Conservation (phyloP, 2,113 vertebrate species). For the Sprattus sprattus region DNA sequence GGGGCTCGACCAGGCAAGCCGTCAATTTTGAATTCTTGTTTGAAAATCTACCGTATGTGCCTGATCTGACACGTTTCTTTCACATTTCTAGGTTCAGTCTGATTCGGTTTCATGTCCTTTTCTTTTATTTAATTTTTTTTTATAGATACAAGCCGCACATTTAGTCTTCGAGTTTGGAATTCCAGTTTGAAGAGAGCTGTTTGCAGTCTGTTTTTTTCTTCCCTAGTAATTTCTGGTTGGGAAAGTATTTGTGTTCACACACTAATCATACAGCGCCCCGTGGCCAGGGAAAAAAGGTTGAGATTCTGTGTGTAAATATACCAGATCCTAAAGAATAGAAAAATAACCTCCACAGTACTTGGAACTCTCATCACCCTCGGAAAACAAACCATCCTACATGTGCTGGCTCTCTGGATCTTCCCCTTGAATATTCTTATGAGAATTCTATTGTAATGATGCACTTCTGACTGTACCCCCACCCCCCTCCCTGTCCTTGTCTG, state of each 20-base stretch:
- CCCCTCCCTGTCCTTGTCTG: not conserved
- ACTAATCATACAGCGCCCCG: not conserved
- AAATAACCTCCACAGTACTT: not conserved
- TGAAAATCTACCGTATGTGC: slow-evolving; percentile 70
- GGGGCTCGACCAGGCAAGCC: slow-evolving; percentile 14
- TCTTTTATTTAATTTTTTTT: slow-evolving; percentile 10
- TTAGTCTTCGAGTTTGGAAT: slow-evolving; percentile 17
- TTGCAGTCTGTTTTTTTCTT: not conserved
- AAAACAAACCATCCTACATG: not conserved
- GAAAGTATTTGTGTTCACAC: not conserved
- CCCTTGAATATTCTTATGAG: not conserved
- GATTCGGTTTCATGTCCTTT: slow-evolving; percentile 14
- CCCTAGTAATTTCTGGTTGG: not conserved
- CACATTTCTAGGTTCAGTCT: slow-evolving; percentile 6
- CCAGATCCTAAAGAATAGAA: not conserved
- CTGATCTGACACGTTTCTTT: slow-evolving; percentile 54
- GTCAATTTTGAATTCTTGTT: slow-evolving; percentile 52
- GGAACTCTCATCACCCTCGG: not conserved
- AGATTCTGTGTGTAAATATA: not conserved
- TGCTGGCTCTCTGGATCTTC: not conserved
- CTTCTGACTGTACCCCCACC: not conserved
- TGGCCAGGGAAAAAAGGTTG: not conserved
- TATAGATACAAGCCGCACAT: slow-evolving; percentile 12
- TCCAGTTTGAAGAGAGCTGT: slow-evolving; percentile 39
- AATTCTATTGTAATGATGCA: not conserved